phyloP scores from a whole-genome alignment of 2,797 vertebrate species.

The Alauda arvensis region DNA sequence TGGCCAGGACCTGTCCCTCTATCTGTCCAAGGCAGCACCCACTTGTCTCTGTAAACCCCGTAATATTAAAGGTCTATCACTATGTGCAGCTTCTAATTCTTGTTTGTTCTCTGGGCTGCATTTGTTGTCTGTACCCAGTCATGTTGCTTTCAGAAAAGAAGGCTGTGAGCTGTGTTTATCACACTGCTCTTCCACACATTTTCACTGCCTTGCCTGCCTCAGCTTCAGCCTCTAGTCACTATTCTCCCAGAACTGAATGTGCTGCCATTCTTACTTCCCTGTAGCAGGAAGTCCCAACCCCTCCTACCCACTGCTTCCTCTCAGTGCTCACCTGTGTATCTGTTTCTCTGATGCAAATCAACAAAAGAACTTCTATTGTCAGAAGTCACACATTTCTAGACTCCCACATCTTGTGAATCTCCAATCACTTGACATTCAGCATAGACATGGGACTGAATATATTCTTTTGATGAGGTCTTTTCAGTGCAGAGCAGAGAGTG shows the following conservation, averaged over 20 bases:
- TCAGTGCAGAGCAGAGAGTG: not conserved
- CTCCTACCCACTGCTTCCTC: not conserved
- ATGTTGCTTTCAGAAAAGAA: not conserved
- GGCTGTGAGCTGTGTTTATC: not conserved
- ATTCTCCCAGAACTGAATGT: not conserved
- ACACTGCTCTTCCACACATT: not conserved
- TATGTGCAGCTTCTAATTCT: not conserved
- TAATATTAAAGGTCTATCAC: not conserved
- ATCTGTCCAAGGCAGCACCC: not conserved
- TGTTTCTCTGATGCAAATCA: not conserved
- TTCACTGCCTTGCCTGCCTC: not conserved
- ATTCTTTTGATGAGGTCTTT: not conserved
- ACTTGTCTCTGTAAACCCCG: rapidly evolving
- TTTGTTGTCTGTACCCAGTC: not conserved
- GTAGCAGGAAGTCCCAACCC: not conserved
- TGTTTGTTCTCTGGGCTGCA: not conserved
- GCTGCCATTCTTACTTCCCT: not conserved
- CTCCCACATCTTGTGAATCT: not conserved
- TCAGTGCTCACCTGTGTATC: not conserved
- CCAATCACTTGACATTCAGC: not conserved
- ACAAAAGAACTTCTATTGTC: not conserved
- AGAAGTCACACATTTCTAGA: not conserved
- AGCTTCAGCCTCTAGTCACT: not conserved
- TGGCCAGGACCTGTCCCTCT: not conserved
- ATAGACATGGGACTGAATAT: not conserved